A percentile compares a stretch with the other conserved stretches of the same genome.
Evolutionary conservation across 2,888 invertebrate species (phyloP).

Genomic region (Sphaerophoria rueppellii): DNA sequence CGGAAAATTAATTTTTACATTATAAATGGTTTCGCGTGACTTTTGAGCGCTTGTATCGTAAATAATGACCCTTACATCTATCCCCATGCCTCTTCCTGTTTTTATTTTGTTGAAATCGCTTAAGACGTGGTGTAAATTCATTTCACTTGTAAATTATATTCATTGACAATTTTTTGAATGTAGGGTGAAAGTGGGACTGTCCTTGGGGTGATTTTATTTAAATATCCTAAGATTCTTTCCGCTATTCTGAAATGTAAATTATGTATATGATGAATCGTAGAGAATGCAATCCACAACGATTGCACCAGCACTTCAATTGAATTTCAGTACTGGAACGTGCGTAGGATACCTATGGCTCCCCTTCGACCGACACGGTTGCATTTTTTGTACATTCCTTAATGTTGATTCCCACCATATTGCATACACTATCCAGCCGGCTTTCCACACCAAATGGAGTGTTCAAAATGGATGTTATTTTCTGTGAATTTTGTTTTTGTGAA

Average conservation of each 20-base stretch:
- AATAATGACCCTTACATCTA: slow-evolving; percentile 20
- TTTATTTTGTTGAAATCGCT: background rate
- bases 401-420: background rate
- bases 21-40: slow-evolving; percentile 60
- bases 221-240: too few species aligned
- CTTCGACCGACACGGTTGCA: background rate
- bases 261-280: too few species aligned
- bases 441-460: background rate
- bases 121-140: background rate
- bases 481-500: background rate
- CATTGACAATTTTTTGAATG: background rate
- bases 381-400: background rate
- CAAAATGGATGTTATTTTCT: background rate
- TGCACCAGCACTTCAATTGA: too few species aligned
- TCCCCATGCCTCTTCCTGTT: background rate
- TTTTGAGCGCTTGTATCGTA: slow-evolving; percentile 36
- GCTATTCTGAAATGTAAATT: too few species aligned
- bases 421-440: background rate
- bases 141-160: background rate
- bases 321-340: too few species aligned
- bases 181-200: background rate
- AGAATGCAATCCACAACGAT: too few species aligned
- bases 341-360: too few species aligned
- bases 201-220: background rate
- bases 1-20: slow-evolving; percentile 67